Conservation (phyloP, 1,140 invertebrate species). For the Zelostemma sp. region DNA sequence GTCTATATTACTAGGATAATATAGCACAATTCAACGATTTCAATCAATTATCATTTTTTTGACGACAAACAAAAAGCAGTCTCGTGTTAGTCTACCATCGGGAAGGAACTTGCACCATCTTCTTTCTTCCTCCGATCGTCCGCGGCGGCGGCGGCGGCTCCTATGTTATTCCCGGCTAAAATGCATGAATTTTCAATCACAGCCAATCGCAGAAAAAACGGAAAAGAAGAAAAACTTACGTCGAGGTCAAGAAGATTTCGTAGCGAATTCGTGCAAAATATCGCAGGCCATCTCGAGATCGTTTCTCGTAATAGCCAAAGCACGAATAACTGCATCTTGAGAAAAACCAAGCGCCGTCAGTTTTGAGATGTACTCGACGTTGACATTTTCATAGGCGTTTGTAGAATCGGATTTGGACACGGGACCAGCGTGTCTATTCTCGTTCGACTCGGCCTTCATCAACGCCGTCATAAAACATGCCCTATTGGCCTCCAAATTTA, state of each 20-base stretch:
- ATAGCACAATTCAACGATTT: too few relatives aligned
- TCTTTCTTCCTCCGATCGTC: too few relatives aligned
- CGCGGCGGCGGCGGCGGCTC: too few relatives aligned
- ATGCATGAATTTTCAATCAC: too few relatives aligned
- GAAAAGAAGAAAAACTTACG: too few relatives aligned
- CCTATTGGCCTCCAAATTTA: constrained; percentile 61
- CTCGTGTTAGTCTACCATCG: too few relatives aligned
- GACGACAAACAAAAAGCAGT: too few relatives aligned
- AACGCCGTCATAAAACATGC: constrained; percentile 60
- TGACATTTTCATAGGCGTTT: constrained; percentile 87
- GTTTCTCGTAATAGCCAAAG: constrained; percentile 90
- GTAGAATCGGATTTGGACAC: constrained; percentile 56
- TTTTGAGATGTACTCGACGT: constrained; percentile 90
- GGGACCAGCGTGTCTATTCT: constrained; percentile 44
- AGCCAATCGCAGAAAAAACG: too few relatives aligned
- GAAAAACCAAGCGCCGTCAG: constrained; percentile 90
- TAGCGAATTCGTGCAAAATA: constrained; percentile 92
- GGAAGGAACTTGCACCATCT: too few relatives aligned
- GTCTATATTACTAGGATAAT: too few relatives aligned
- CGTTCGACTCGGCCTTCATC: constrained; percentile 64
- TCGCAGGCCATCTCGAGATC: constrained; percentile 95
- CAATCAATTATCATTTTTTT: too few relatives aligned
- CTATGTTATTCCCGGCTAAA: too few relatives aligned
- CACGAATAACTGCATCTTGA: constrained; percentile 89
- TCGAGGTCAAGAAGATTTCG: constrained; percentile 71